These are phyloP conservation scores for Oscheius myriophilus DNA, from an alignment of 2,888 invertebrate species.

Conservation along the genomic window DNA sequence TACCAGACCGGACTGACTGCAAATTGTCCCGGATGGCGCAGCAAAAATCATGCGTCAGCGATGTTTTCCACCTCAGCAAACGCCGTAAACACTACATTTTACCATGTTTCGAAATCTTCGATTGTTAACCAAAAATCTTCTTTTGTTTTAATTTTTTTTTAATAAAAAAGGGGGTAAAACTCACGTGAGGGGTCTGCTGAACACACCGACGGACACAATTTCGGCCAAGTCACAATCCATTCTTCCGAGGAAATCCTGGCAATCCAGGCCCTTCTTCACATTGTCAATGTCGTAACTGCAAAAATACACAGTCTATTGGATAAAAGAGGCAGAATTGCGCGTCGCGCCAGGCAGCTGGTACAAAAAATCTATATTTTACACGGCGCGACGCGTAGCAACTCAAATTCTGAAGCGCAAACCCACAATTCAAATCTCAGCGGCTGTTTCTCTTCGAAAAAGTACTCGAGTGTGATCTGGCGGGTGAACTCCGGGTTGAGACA, in stretches of 20 bases:
- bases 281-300: conserved; percentile 68
- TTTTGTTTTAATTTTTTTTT: not conserved
- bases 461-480: conserved; percentile 58
- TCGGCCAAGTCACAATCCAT: conserved; percentile 76
- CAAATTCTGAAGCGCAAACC: conserved; percentile 21
- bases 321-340: too few species aligned
- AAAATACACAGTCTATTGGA: not conserved
- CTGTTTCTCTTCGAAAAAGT: conserved; percentile 67
- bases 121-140: too few species aligned
- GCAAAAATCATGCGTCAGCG: too few species aligned
- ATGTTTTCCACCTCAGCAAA: too few species aligned
- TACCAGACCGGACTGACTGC: too few species aligned
- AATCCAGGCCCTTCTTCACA: conserved; percentile 36
- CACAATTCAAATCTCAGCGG: conserved; percentile 64
- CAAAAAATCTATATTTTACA: not conserved
- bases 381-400: not conserved
- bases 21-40: too few species aligned
- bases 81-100: too few species aligned
- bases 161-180: not conserved
- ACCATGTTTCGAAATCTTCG: too few species aligned
- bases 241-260: conserved; percentile 74
- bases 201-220: conserved; percentile 70
- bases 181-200: conserved; percentile 38
- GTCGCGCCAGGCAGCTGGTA: too few species aligned
- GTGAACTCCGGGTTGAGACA: conserved; percentile 65